These are phyloP conservation scores for Drosophila funebris DNA, from an alignment of 1,140 invertebrate species.

Conservation along the genomic window DNA sequence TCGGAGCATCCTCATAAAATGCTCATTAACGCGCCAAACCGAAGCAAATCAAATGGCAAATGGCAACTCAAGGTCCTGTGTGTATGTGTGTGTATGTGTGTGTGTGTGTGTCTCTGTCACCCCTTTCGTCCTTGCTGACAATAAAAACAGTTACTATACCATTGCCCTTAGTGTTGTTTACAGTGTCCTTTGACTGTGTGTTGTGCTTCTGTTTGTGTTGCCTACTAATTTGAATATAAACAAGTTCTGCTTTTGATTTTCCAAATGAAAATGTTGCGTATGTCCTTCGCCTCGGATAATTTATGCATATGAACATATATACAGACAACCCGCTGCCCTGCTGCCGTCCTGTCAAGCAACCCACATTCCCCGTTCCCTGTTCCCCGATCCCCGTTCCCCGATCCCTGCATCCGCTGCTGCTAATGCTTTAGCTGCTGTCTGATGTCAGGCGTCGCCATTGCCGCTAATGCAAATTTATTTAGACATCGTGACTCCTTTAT, in stretches of 20 bases:
- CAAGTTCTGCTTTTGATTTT: slow-evolving; percentile 64
- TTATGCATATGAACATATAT: slow-evolving; percentile 62
- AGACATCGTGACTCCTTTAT: slow-evolving; percentile 51
- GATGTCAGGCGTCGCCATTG: not conserved
- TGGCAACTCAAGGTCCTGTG: slow-evolving; percentile 58
- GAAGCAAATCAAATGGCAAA: slow-evolving; percentile 66
- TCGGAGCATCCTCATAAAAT: slow-evolving; percentile 72
- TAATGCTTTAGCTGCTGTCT: not conserved
- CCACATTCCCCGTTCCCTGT: no score
- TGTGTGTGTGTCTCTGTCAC: not conserved
- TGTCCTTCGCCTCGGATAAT: slow-evolving; percentile 57
- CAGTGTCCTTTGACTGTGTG: slow-evolving; percentile 5
- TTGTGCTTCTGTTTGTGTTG: slow-evolving; percentile 50
- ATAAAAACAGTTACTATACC: slow-evolving; percentile 31
- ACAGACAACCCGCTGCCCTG: slow-evolving; percentile 8
- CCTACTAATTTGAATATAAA: slow-evolving; percentile 80
- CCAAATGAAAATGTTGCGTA: slow-evolving; percentile 68
- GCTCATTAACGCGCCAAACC: slow-evolving; percentile 62
- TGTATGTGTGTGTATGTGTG: not conserved
- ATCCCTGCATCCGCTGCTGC: not conserved
- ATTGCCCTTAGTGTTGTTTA: slow-evolving; percentile 10
- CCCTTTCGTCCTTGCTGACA: slow-evolving; percentile 56
- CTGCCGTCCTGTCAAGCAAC: slow-evolving; percentile 10
- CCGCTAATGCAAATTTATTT: slow-evolving; percentile 76
- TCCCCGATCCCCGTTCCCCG: not conserved